phyloP scores from a whole-genome alignment of 2,797 vertebrate species.

The Chrosomus eos region DNA sequence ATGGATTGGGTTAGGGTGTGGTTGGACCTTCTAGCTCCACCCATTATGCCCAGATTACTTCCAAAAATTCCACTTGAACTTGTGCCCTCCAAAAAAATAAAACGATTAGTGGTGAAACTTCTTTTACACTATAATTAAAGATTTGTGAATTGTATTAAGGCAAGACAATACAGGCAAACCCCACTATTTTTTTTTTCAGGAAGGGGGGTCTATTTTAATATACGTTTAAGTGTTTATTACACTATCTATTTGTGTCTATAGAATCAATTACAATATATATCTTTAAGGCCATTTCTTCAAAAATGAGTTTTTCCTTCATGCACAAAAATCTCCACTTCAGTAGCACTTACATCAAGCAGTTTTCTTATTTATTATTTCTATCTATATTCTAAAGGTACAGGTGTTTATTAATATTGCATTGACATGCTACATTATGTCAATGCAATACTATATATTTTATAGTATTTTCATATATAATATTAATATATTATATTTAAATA shows the following conservation, averaged over 20 bases:
- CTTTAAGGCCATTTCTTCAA: background rate
- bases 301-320: background rate
- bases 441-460: too few relatives aligned
- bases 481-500: too few relatives aligned
- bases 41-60: background rate
- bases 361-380: background rate
- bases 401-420: background rate
- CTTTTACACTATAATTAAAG: background rate
- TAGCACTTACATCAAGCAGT: background rate
- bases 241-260: too few relatives aligned
- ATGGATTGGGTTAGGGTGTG: background rate
- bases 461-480: too few relatives aligned
- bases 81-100: background rate
- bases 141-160: background rate
- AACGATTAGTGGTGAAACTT: background rate
- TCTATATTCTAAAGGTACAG: background rate
- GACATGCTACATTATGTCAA: background rate
- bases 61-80: background rate
- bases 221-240: background rate
- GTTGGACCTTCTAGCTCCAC: background rate
- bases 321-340: background rate
- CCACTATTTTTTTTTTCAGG: background rate
- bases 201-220: background rate
- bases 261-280: background rate
- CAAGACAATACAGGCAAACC: background rate